These are phyloP conservation scores for Toxonevra muliebris DNA, from an alignment of 2,888 invertebrate genomes.

Conservation along the genomic window DNA sequence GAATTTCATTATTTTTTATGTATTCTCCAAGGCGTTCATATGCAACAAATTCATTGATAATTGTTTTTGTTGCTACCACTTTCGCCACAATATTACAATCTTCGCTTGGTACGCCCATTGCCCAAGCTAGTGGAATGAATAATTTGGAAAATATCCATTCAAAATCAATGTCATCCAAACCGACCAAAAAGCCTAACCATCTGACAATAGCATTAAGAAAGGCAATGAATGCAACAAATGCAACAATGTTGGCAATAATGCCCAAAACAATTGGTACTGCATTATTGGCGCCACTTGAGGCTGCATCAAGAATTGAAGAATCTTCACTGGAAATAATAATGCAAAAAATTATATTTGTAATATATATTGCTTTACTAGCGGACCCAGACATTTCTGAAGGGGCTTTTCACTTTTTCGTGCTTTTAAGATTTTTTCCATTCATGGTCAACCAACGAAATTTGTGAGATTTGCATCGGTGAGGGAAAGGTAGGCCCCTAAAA, in stretches of 20 bases:
- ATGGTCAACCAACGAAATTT: no score
- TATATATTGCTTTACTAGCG: slow-evolving; percentile 14
- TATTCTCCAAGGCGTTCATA: slow-evolving; percentile 79
- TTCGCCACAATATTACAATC: slow-evolving; percentile 80
- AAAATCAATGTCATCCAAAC: slow-evolving; percentile 70
- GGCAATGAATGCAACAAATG: slow-evolving; percentile 87
- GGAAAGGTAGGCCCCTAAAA: no score
- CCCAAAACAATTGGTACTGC: slow-evolving; percentile 84
- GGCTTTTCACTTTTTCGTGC: no score
- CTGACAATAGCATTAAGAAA: slow-evolving; percentile 83
- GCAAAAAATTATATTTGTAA: not conserved
- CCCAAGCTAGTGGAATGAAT: slow-evolving; percentile 89
- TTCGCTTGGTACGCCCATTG: slow-evolving; percentile 79
- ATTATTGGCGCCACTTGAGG: slow-evolving; percentile 85
- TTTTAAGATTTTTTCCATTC: no score
- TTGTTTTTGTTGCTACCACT: slow-evolving; percentile 88
- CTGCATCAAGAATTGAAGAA: slow-evolving; percentile 88
- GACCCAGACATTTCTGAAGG: no score
- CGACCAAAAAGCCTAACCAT: slow-evolving; percentile 84
- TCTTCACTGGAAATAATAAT: slow-evolving; percentile 72
- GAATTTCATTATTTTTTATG: slow-evolving; percentile 63
- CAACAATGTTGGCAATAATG: slow-evolving; percentile 90
- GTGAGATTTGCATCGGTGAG: no score
- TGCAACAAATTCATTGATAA: slow-evolving; percentile 93
- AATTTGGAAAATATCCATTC: slow-evolving; percentile 86